phyloP scores from a whole-genome alignment of 2,113 vertebrate genomes.

The Sinocyclocheilus maitianheensis region DNA sequence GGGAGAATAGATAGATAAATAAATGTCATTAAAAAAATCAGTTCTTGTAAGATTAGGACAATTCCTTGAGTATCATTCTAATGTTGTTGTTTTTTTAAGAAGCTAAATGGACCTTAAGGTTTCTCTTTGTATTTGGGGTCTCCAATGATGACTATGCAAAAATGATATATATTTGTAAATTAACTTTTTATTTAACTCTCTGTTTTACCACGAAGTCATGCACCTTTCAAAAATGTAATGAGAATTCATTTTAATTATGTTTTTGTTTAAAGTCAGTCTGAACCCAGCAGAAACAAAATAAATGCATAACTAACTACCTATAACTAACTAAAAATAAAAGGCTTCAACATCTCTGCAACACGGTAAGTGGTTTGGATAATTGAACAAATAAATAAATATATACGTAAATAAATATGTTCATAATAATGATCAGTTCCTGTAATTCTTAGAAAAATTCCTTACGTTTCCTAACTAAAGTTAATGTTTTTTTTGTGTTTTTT shows the following conservation, averaged over 20 bases:
- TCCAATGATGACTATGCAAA: not conserved
- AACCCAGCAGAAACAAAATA: not conserved
- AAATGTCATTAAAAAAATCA: too few relatives aligned
- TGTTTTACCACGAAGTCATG: not conserved
- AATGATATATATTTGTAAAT: not conserved
- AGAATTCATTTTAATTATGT: not conserved
- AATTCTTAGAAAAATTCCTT: not conserved
- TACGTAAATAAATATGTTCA: not conserved
- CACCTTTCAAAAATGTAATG: not conserved
- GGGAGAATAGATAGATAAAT: too few relatives aligned
- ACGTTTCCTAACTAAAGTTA: not conserved
- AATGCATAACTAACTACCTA: not conserved
- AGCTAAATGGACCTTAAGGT: too few relatives aligned
- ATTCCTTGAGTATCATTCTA: too few relatives aligned
- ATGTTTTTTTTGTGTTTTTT: too few relatives aligned
- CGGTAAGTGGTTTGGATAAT: not conserved
- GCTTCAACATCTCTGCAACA: not conserved
- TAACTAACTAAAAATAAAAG: not conserved
- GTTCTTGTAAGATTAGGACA: too few relatives aligned
- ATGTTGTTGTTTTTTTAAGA: too few relatives aligned
- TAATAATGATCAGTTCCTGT: not conserved
- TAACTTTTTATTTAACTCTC: not conserved
- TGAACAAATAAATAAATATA: not conserved
- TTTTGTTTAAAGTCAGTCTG: not conserved
- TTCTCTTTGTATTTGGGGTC: not conserved